Base-by-base conservation (phyloP, 2,797 vertebrate genomes). In the Mus caroli region DNA sequence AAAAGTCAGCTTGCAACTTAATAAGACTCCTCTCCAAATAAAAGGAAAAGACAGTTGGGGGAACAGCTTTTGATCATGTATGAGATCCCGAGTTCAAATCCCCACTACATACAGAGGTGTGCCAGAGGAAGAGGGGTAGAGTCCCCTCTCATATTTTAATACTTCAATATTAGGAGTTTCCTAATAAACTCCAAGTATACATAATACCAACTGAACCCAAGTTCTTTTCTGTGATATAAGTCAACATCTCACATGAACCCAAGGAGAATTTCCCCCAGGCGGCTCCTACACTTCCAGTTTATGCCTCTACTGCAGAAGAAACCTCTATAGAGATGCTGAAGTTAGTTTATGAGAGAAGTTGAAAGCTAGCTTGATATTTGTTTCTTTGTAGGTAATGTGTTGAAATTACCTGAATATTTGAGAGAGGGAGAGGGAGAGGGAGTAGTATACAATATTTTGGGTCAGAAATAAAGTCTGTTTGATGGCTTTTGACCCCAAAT, bases 401-500 rank as follows among this genome's bases (percentile, higher is more conserved):
- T 88, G 71, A 96, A 94, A 88, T 6, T 13, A 40, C 8, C 3
- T 83, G 54, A 88, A 82, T 40, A 88, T 88, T 92, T 75, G 43
- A 43, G 43, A 43, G 43, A 54, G 54, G 15, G 54, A 54, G 54
- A 22, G 22, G 8, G 19, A 60, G 58, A 60, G 58, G 24, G 20
- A 43, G 43, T 43, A 5, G 43, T 43, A 43, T 43, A 43, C 52
- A 77, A 60, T n/a, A 24, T 91, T 96, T 91, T 31, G 92, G 85
- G 43, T 40, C 79, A 85, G 37, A 96, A 60, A 69, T 79, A 58
- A 88, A 78, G 9, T 24, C n/a, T 69, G 69, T 19, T 93, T 62
- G 75, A 58, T 88, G 52, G n/a, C 82, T 92, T 94, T 96, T 83
- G 71, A 15, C 77, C 56, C 77, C 10, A 95, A 89, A 95, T 92